Evolutionary conservation across 2,113 vertebrate species (phyloP), one percentile per base, ranked within the genome.

Genomic region (Catagonus wagneri): DNA sequence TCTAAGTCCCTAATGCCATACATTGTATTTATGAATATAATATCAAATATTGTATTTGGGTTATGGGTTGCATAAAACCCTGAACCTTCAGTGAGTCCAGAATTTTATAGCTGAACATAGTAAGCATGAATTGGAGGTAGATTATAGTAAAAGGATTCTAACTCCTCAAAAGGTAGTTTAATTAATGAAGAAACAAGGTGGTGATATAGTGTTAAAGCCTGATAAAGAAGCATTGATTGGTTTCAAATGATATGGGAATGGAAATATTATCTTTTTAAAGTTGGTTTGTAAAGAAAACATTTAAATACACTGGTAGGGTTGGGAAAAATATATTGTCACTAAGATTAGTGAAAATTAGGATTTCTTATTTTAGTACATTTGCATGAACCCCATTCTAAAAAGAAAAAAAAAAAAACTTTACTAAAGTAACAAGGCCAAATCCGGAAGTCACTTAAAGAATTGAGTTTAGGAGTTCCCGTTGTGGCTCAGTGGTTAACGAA

Each of bases 281-380:
- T 25, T 79, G 25, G 6, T 56, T 93, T 89, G 23, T 29, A 27
- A 54, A 72, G 65, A 87, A 94, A 83, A 44, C 1, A n/a, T 63
- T 76, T 44, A 86, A 75, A 34, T 96, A 50, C 1, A 4, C n/a
- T 79, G 68, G 9, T 4, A 87, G 23, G 22, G 25, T 6, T 68
- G 36, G 44, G 8, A 88, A 90, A 54, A 74, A 50, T 58, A 23
- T 89, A 63, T 86, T 95, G 92, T 89, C 32, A 69, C 92, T 92
- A 94, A 79, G 32, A 7, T 58, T 87, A 71, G 44, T 93, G 20
- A 93, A 83, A 94, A 66, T 81, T 80, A 81, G 27, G 22, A 32
- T 93, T 83, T 8, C 6, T 66, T 56, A 89, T 79, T 76, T 36
- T 6, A 72, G 4, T 75, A 74, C 76, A 36, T 96, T 89, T 94